These are phyloP conservation scores for Dermolepida albohirtum DNA, from an alignment of 2,888 invertebrate genomes.

Conservation along the genomic window DNA sequence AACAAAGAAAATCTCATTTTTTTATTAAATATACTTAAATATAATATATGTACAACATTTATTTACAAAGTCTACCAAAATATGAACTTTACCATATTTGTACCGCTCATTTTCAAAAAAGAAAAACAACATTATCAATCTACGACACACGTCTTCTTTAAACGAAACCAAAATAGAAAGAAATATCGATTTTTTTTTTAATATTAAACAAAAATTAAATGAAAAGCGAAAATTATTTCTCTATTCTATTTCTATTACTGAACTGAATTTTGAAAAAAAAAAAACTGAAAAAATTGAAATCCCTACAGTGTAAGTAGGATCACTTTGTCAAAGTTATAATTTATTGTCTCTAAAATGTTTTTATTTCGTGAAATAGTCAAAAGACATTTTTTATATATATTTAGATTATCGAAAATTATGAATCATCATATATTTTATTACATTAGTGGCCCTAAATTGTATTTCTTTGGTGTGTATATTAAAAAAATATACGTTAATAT, in stretches of 20 bases:
- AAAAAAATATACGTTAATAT: slow-evolving; percentile 63
- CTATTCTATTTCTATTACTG: not conserved
- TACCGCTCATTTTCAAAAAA: slow-evolving; percentile 24
- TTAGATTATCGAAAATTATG: slow-evolving; percentile 6
- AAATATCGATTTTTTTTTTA: slow-evolving; percentile 18
- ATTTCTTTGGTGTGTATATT: slow-evolving; percentile 61
- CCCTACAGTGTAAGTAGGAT: not conserved
- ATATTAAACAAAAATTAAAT: not conserved
- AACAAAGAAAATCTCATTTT: slow-evolving; percentile 34
- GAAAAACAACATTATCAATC: slow-evolving; percentile 2
- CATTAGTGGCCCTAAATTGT: slow-evolving; percentile 51
- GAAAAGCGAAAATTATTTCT: not conserved
- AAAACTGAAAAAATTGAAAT: slow-evolving; percentile 21
- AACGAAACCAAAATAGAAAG: slow-evolving; percentile 19
- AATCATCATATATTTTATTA: slow-evolving; percentile 24
- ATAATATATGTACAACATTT: slow-evolving; percentile 40
- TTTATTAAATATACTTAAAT: slow-evolving; percentile 43
- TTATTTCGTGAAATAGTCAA: slow-evolving; percentile 1
- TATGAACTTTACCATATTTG: slow-evolving; percentile 41
- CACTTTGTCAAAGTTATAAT: not conserved
- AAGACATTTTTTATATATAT: not conserved
- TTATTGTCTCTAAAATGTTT: not conserved
- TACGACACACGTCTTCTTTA: slow-evolving; percentile 5
- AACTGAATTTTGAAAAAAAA: slow-evolving; percentile 3
- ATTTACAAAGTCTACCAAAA: slow-evolving; percentile 39